phyloP scores from a whole-genome alignment of 2,888 invertebrate species.

The Pseudanteris insignis region DNA sequence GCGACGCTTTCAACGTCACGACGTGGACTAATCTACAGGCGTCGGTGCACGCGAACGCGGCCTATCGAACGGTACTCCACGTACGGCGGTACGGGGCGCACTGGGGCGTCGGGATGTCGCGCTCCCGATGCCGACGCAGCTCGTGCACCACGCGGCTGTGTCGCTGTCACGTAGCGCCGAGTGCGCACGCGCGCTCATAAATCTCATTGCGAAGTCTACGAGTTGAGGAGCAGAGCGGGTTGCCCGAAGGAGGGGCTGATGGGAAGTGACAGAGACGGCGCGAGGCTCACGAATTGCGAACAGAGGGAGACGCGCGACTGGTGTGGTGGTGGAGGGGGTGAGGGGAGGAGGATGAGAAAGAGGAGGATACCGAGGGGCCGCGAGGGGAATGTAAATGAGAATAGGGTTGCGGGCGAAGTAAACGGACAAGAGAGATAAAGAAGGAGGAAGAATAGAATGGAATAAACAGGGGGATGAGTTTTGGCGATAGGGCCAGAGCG shows the following conservation, averaged over 20 bases:
- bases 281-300: not conserved
- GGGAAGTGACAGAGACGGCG: not conserved
- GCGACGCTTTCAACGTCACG: conserved; percentile 46
- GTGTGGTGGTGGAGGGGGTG: too few relatives aligned
- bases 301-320: not conserved
- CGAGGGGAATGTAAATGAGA: too few relatives aligned
- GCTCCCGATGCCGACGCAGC: conserved; percentile 20
- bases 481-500: too few relatives aligned
- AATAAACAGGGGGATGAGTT: too few relatives aligned
- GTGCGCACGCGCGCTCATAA: conserved; percentile 49
- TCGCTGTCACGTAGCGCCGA: conserved; percentile 17
- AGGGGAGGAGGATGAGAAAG: too few relatives aligned
- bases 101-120: conserved; percentile 44
- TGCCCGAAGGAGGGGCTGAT: not conserved
- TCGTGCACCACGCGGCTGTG: conserved; percentile 26
- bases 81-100: conserved; percentile 52
- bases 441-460: too few relatives aligned
- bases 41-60: conserved; percentile 47
- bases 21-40: conserved; percentile 52
- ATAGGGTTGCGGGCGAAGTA: too few relatives aligned
- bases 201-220: conserved; percentile 45
- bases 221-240: conserved; percentile 27
- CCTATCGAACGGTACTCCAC: conserved; percentile 41
- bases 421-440: too few relatives aligned
- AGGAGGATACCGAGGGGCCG: too few relatives aligned